Base-by-base conservation (phyloP, 2,797 vertebrate genomes). In the Cuculus canorus region DNA sequence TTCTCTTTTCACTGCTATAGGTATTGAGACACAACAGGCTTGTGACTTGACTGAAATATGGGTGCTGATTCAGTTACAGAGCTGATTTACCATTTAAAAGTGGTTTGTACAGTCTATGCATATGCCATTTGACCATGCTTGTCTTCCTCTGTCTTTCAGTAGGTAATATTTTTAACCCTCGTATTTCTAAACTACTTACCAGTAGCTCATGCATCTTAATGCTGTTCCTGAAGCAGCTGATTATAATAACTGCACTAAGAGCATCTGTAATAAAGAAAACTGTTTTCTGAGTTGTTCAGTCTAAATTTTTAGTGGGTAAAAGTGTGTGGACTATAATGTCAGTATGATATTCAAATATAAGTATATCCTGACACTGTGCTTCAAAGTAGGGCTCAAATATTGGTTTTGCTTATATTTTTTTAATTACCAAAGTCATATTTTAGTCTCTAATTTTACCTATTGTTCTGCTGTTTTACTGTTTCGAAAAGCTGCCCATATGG, bases 221-320 rank as follows among this genome's bases (percentile, higher is more conserved):
- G 9, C 28, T 71, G 4, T 41, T 92, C 30, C 75, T 69, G 47
- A 95, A 88, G 65, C 63, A 79, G 43, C 39, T 84, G 75, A 81
- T 88, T 86, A n/a, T 82, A 86, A 86, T 91, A 85, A 61, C 68
- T 83, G 43, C 19, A 17, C 66, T 86, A 84, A 69, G 35, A 90
- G 73, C 35, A 66, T 79, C 52, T 59, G 19, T 84, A 84, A 61
- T 75, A 87, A 85, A 71, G 86, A 80, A 86, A 18, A 11, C 72
- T 93, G 61, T 86, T 95, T 88, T 43, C 78, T 72, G 53, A 92
- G 60, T 76, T 14, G 19, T 88, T 92, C 63, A n/a, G 30, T 56
- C 65, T 78, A 68, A 89, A 82, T 87, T 85, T 48, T 79, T 82
- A 82, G 41, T 69, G 75, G 30, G 14, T 86, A 56, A 80, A 93